Conservation (phyloP, 1,140 invertebrate species). For the Lasioglossum albipes region DNA sequence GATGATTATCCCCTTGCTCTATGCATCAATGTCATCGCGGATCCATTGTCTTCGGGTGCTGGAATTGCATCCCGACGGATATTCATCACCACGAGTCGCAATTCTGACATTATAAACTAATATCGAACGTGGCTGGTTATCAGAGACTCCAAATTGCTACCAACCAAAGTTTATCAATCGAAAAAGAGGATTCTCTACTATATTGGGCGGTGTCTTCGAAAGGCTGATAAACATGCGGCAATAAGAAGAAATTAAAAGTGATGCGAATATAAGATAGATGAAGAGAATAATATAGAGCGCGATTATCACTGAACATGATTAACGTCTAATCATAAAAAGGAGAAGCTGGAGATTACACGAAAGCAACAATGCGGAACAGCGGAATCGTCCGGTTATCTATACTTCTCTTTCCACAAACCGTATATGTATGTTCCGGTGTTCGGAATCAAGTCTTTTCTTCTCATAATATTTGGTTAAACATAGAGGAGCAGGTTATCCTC, state of each 20-base stretch:
- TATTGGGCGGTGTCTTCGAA: no score
- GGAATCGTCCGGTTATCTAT: not conserved
- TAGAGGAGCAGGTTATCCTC: constrained; percentile 29
- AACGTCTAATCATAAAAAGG: no score
- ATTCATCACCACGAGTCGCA: constrained; percentile 16
- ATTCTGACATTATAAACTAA: constrained; percentile 28
- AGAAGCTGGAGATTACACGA: no score
- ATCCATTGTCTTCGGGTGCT: constrained; percentile 35
- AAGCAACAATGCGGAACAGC: not conserved
- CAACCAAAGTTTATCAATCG: no score
- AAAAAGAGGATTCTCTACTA: no score
- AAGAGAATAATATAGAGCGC: no score
- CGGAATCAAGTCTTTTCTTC: not conserved
- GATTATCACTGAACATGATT: no score
- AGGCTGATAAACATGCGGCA: no score
- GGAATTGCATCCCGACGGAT: constrained; percentile 37
- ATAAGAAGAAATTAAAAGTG: no score
- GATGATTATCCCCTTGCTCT: constrained; percentile 43
- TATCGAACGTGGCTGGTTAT: not conserved
- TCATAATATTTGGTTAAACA: constrained; percentile 43
- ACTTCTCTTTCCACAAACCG: not conserved
- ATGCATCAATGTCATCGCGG: constrained; percentile 42
- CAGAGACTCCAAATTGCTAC: no score
- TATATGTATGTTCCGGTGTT: not conserved
- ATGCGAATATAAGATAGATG: no score